Evolutionary conservation across 35 echinoderm and acorn worm genomes (phyloP).

Genomic region (Heliocidaris erythrogramma): DNA sequence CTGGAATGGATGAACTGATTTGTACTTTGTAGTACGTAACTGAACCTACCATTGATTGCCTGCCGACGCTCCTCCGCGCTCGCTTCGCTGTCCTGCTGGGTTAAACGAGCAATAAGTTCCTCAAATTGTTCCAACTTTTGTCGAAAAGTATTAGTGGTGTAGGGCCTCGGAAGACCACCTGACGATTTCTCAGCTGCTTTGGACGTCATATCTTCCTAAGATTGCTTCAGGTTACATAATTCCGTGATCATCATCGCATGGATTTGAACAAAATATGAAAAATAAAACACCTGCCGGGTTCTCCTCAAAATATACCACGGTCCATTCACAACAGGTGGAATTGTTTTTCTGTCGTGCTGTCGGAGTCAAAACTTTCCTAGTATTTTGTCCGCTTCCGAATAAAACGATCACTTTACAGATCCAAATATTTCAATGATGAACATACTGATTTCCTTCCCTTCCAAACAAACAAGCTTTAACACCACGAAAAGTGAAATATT

Average conservation of each 20-base stretch:
- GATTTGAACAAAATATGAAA: not conserved
- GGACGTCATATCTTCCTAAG: not conserved
- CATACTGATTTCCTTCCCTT: not conserved
- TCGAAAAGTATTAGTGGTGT: constrained; percentile 84
- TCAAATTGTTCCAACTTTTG: constrained; percentile 87
- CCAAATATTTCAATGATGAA: not conserved
- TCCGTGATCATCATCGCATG: not conserved
- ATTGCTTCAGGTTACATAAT: not conserved
- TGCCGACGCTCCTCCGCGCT: constrained; percentile 96
- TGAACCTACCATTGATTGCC: constrained; percentile 79
- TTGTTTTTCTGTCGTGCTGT: too few species aligned
- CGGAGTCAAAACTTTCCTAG: not conserved
- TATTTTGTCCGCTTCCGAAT: not conserved
- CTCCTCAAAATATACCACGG: not conserved
- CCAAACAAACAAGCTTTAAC: not conserved
- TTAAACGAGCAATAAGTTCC: constrained; percentile 77
- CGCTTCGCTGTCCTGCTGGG: constrained; percentile 95
- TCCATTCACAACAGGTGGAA: not conserved
- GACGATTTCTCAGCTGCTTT: constrained; percentile 57
- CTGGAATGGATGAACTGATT: too few species aligned
- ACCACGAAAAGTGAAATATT: not conserved
- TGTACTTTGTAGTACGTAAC: not conserved
- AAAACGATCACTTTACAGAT: not conserved
- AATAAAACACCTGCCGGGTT: not conserved
- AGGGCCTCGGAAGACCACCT: constrained; percentile 75